phyloP scores from a whole-genome alignment of 2,797 vertebrate species.

The Ictinia mississippiensis region DNA sequence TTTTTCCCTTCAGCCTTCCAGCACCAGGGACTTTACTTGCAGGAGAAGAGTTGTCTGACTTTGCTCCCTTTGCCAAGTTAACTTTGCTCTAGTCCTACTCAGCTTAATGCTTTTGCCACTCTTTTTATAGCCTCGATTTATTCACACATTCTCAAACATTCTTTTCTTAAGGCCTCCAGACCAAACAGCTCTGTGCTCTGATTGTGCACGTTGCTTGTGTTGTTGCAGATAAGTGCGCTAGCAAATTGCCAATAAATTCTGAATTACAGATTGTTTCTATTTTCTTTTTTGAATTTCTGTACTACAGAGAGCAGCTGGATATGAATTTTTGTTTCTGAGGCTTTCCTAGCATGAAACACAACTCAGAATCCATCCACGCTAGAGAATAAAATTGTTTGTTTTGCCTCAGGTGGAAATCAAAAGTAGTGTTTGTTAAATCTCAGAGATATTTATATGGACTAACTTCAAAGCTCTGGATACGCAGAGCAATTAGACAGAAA shows the following conservation, averaged over 20 bases:
- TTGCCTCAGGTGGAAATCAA: constrained; percentile 6
- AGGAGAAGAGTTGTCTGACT: neutral
- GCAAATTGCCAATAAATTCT: neutral
- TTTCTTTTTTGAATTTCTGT: neutral
- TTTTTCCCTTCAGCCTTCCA: neutral
- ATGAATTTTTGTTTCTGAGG: neutral
- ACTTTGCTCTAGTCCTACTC: neutral
- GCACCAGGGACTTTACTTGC: neutral
- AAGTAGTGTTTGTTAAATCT: neutral
- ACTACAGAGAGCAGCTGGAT: neutral
- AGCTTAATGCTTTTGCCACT: neutral
- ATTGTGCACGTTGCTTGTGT: neutral
- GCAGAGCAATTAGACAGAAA: neutral
- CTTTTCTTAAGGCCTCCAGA: neutral
- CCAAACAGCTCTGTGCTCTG: neutral
- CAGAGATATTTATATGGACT: neutral
- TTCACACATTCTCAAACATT: neutral
- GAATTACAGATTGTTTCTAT: neutral
- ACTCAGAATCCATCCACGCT: neutral
- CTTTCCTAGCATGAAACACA: neutral
- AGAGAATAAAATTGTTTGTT: neutral
- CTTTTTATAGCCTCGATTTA: neutral
- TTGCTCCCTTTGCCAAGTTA: neutral
- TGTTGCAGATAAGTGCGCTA: neutral
- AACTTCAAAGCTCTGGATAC: neutral